Evolutionary conservation across 2,113 vertebrate genomes (phyloP).

Genomic region (Gopherus flavomarginatus): DNA sequence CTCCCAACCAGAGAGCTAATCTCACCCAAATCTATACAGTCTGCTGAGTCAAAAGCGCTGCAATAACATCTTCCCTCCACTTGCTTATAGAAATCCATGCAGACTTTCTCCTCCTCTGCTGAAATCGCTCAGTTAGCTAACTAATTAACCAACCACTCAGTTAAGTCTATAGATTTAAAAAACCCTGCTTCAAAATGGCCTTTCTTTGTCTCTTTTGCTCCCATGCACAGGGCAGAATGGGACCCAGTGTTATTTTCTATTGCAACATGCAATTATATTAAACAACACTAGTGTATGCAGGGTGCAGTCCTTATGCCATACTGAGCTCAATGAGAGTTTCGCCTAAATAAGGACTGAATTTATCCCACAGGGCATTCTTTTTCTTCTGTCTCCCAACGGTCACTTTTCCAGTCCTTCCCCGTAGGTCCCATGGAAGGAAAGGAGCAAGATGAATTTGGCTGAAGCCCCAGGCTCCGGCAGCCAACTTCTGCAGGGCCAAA

Average conservation of each 20-base stretch:
- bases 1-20: no score
- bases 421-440: neutral
- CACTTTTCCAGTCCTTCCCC: neutral
- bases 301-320: neutral
- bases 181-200: neutral
- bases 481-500: no score
- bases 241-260: neutral
- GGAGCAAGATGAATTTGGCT: no score
- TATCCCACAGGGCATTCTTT: neutral
- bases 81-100: no score
- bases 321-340: slow-evolving; percentile 8
- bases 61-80: no score
- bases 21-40: no score
- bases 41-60: no score
- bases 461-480: no score
- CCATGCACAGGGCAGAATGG: neutral
- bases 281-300: neutral
- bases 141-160: no score
- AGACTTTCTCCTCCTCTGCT: no score
- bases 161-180: no score
- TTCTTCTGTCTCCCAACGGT: neutral
- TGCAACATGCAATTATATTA: neutral
- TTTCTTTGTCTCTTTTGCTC: neutral
- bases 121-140: no score
- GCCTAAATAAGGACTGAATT: neutral